Percentiles rank a stretch among this genome's conserved stretches.
These are phyloP conservation scores for Blastobasis adustella DNA, from an alignment of 2,888 invertebrate genomes.

Conservation along the genomic window DNA sequence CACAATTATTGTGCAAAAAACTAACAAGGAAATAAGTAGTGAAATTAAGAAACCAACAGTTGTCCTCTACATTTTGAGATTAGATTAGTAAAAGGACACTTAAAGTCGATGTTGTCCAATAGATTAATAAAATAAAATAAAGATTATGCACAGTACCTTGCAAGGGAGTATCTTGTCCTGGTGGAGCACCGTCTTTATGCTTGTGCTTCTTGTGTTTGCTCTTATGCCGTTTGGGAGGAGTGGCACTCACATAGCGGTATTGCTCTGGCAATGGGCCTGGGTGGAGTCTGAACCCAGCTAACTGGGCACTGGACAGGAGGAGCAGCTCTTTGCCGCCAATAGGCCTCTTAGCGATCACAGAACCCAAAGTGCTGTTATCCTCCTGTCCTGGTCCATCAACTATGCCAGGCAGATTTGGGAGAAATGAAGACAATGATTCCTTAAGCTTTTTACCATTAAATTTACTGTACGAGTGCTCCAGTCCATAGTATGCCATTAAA, in stretches of 20 bases:
- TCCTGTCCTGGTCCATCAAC: constrained; percentile 93
- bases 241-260: constrained; percentile 93
- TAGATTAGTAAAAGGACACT: no score
- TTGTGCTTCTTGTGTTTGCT: constrained; percentile 97
- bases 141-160: constrained; percentile 65
- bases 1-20: no score
- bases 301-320: constrained; percentile 88
- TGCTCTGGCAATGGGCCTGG: constrained; percentile 98
- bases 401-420: constrained; percentile 95
- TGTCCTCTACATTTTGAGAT: no score
- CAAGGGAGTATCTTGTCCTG: constrained; percentile 83
- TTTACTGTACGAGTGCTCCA: constrained; percentile 98
- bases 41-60: no score
- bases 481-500: constrained; percentile 96
- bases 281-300: constrained; percentile 95
- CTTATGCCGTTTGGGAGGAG: constrained; percentile 94
- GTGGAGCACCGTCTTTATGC: constrained; percentile 89
- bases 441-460: constrained; percentile 97
- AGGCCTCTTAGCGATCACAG: constrained; percentile 96
- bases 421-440: constrained; percentile 95
- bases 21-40: no score
- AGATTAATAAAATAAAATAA: not conserved
- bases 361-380: constrained; percentile 90
- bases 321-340: constrained; percentile 90
- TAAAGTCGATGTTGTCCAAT: no score